Conservation (phyloP, 2,797 vertebrate genomes). For the Spinus olivaceus region DNA sequence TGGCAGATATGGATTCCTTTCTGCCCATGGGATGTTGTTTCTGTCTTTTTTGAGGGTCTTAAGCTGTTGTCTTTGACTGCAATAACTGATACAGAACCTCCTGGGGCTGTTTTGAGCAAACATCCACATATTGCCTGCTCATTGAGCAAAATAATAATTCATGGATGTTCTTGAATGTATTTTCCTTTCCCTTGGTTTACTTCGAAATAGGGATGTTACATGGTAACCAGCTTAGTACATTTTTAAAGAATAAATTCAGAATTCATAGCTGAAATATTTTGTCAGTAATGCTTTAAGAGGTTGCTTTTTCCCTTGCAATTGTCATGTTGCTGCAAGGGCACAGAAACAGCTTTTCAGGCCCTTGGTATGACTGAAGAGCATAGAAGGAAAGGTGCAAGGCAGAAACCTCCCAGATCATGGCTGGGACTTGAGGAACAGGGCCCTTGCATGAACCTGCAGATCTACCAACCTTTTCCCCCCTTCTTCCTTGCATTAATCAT, state of each 20-base stretch:
- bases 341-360: background rate
- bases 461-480: fast-evolving
- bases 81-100: background rate
- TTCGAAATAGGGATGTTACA: background rate
- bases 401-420: background rate
- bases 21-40: background rate
- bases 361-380: background rate
- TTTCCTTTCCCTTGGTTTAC: background rate
- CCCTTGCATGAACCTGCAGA: background rate
- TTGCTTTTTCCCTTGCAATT: background rate
- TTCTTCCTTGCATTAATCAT: background rate
- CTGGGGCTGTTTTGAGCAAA: background rate
- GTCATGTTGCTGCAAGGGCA: background rate
- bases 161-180: background rate
- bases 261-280: background rate
- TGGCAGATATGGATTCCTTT: background rate
- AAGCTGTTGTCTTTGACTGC: background rate
- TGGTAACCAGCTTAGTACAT: background rate
- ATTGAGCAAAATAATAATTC: background rate
- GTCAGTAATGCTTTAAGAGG: background rate
- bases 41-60: background rate
- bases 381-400: background rate
- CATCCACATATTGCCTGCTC: background rate
- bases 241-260: background rate
- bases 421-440: background rate